Evolutionary conservation across 2,113 vertebrate genomes (phyloP), one percentile per base, ranked within the genome.

Genomic region (Sorex araneus): DNA sequence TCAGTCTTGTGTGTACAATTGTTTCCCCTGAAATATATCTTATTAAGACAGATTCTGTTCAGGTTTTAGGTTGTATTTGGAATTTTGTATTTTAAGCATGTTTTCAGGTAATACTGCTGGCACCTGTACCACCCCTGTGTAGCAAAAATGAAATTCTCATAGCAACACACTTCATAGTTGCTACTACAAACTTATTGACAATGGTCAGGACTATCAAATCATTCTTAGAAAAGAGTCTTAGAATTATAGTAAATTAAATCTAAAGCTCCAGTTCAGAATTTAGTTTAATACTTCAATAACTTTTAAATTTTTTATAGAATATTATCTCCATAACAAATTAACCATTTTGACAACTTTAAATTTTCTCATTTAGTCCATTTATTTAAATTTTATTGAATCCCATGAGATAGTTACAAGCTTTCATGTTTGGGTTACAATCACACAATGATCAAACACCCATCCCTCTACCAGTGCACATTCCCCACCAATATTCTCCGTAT

Each of bases 241-340:
- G 40, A 40, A 40, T 40, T 40, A 40, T 40, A 40, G 40, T 40
- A 40, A 4, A 40, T 40, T 40, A 40, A 40, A 40, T 40, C 40
- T 40, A 40, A 40, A 40, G 7, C 40, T 40, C 40, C 7, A 40
- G 40, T 40, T 40, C 40, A 40, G 40, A 40, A 40, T 4, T 40
- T 40, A 40, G 7, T 4, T 40, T 40, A 40, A 40, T 40, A 40
- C 40, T 40, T 40, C 40, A 40, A 40, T 57, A 23, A 18, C 21
- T 84, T 28, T 73, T 4, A n/a, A n/a, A n/a, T 40, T 79, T 79
- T 27, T 79, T 77, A 77, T 27, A 54, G 81, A 84, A n/a, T 57
- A 36, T 25, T 21, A 60, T 69, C 60, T 83, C 8, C 2, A 79
- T 36, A 84, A 6, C 82, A 60, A 77, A 30, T 10, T 87, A 7